A percentile compares a stretch with the other conserved stretches of the same genome.
These are phyloP conservation scores for Trachemys scripta DNA, from an alignment of 2,113 vertebrate species.

Conservation along the genomic window DNA sequence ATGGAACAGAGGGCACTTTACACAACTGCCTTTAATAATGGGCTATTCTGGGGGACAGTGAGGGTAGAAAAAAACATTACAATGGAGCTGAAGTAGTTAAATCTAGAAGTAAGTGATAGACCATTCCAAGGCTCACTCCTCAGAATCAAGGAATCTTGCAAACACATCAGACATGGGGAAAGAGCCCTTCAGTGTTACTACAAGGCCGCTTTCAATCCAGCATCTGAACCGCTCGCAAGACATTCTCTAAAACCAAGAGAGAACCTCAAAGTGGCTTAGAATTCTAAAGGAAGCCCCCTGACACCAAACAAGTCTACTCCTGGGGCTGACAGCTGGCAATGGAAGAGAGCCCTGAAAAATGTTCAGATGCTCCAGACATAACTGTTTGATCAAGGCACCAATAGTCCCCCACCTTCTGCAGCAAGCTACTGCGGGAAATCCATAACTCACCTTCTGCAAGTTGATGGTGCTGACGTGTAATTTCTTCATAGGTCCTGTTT, in stretches of 20 bases:
- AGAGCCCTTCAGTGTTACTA: background rate
- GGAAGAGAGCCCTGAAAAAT: background rate
- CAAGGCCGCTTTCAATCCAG: background rate
- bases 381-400: background rate
- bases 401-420: fast-evolving
- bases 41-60: background rate
- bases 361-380: background rate
- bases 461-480: conserved; percentile 98
- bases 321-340: background rate
- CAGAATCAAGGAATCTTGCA: background rate
- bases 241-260: background rate
- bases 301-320: background rate
- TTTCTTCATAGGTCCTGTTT: conserved; percentile 98
- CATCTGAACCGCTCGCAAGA: background rate
- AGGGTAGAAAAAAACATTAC: background rate
- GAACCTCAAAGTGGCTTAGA: background rate
- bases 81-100: background rate
- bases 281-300: background rate
- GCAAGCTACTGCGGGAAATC: background rate
- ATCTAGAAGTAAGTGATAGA: background rate
- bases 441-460: conserved; percentile 90
- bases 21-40: background rate
- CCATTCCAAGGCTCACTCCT: background rate
- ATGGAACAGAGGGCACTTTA: background rate
- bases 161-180: background rate